Base-by-base conservation (phyloP, 2,797 vertebrate species). In the Chromobotia macracanthus region DNA sequence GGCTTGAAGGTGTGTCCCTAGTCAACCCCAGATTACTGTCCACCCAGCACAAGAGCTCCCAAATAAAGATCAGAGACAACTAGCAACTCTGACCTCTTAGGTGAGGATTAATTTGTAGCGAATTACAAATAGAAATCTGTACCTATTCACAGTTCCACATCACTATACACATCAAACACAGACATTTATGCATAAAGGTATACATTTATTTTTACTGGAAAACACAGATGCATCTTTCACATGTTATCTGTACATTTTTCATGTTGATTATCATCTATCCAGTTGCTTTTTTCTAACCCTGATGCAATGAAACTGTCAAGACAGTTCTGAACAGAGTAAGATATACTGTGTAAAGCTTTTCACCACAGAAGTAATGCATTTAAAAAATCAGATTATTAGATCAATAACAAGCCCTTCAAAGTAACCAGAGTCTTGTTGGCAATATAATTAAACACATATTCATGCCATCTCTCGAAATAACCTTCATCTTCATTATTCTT, bases 121-220 rank as follows among this genome's bases (percentile, higher is more conserved):
- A 50, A 51, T 44, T 10, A 41, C 25, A 18, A 53, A 61, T 3
- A 51, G 41, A n/a, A 1, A 35, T 35, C 60, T 63, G 25, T 11
- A 23, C 23, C 15, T n/a, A 35, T 6, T 16, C 6, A 56, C 6
- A 56, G 50, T 19, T 23, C 13, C 41, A 44, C 38, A 41, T 10
- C 9, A 41, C 9, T 10, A 44, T 44, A 10, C 28, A 75, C 31
- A 71, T 12, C 51, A 51, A 68, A 79, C 64, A 67, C 46, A 76
- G 18, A 60, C 75, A 58, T 67, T 44, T 67, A 66, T 71, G 82
- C 82, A 74, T 81, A 72, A 83, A 81, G 63, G 55, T 85, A 65
- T 77, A 81, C 80, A 79, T 83, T 74, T 85, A 80, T 77, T 83
- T 84, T 85, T 83, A 80, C 80, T 85, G 84, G 73, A 85, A 85